These are phyloP conservation scores for Heliconius hermathena DNA, from an alignment of 1,140 invertebrate species.

Conservation along the genomic window DNA sequence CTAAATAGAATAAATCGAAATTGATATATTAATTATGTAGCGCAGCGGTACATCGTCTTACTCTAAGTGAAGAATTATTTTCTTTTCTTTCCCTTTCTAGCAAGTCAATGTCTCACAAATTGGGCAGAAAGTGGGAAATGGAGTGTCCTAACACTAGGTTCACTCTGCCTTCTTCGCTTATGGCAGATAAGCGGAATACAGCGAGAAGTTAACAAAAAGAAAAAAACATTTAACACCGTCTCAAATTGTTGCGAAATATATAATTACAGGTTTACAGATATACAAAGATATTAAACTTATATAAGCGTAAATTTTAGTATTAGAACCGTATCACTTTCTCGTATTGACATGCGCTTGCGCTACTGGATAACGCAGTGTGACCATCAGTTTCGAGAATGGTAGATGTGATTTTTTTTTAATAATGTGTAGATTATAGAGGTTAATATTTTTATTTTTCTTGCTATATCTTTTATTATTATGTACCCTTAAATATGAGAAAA, in stretches of 20 bases:
- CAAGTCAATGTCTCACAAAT: too few species aligned
- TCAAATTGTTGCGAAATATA: neutral
- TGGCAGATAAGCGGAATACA: too few species aligned
- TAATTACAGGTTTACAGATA: conserved; percentile 17
- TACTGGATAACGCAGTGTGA: conserved; percentile 20
- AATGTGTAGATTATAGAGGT: neutral
- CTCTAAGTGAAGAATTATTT: too few species aligned
- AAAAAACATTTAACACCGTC: neutral
- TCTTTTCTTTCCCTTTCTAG: too few species aligned
- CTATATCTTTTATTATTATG: too few species aligned
- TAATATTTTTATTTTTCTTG: neutral
- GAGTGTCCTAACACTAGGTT: too few species aligned
- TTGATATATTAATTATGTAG: neutral
- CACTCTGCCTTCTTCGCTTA: too few species aligned
- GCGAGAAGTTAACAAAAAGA: too few species aligned
- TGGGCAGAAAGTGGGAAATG: too few species aligned
- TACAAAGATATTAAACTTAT: conserved; percentile 14
- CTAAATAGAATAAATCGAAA: neutral
- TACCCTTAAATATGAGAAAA: too few species aligned
- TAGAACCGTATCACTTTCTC: conserved; percentile 17
- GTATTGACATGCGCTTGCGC: conserved; percentile 24
- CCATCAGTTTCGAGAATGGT: neutral
- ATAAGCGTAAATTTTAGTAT: conserved; percentile 13
- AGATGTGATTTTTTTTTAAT: neutral
- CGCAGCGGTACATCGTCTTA: neutral